A percentile compares a stretch with the other conserved stretches of the same genome.
Conservation (phyloP, 2,113 vertebrate genomes). For the Monopterus albus region DNA sequence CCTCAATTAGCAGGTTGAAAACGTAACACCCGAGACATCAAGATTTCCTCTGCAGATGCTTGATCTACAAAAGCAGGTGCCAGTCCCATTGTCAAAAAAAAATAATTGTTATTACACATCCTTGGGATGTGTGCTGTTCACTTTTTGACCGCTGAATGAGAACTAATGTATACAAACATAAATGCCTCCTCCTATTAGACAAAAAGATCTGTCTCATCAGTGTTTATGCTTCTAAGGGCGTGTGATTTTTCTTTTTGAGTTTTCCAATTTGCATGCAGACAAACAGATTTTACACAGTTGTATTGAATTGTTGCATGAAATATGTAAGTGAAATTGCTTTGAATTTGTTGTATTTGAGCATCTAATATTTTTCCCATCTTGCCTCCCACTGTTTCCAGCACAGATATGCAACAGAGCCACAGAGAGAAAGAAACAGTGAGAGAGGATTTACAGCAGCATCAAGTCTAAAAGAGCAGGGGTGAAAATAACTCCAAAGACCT, state of each 20-base stretch:
- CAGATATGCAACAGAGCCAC: slow-evolving; percentile 3
- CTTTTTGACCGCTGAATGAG: slow-evolving; percentile 25
- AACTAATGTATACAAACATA: no score
- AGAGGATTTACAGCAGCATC: slow-evolving; percentile 45
- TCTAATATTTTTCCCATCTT: slow-evolving; percentile 22
- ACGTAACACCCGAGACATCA: neutral
- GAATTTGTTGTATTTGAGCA: slow-evolving; percentile 19
- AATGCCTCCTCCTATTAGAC: no score
- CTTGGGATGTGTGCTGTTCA: slow-evolving; percentile 28
- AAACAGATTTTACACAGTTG: neutral
- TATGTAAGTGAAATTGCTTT: slow-evolving; percentile 8
- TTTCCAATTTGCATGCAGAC: neutral
- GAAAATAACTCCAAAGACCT: slow-evolving; percentile 65
- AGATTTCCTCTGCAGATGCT: slow-evolving; percentile 18
- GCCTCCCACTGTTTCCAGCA: slow-evolving; percentile 30
- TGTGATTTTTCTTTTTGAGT: neutral
- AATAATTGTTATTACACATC: slow-evolving; percentile 4
- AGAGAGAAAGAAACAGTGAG: neutral
- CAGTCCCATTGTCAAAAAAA: neutral
- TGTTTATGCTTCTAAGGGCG: no score
- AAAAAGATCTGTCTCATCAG: slow-evolving; percentile 18
- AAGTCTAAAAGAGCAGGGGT: slow-evolving; percentile 43
- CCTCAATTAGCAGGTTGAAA: slow-evolving; percentile 3
- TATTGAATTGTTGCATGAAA: neutral
- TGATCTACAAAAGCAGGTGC: slow-evolving; percentile 31